Percentiles rank a stretch among this genome's conserved stretches.
Evolutionary conservation across 2,113 vertebrate genomes (phyloP).

Genomic region (Scortum barcoo): DNA sequence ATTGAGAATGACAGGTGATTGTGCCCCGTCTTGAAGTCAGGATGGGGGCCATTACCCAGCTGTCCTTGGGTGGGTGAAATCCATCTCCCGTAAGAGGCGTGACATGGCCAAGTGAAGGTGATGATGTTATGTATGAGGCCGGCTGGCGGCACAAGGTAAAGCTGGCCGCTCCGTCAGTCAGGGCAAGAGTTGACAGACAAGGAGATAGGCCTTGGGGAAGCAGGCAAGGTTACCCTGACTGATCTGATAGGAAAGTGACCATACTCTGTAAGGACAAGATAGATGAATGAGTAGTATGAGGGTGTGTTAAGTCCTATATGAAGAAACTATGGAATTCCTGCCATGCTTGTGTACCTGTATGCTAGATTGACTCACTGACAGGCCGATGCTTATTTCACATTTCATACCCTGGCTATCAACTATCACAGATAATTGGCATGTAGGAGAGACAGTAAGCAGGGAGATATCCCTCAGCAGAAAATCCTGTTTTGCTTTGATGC

Average conservation of each 20-base stretch:
- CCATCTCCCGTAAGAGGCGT: slow-evolving; percentile 73
- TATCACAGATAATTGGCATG: slow-evolving; percentile 55
- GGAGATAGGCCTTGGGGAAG: slow-evolving; percentile 65
- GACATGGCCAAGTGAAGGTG: slow-evolving; percentile 81
- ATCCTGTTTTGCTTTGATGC: slow-evolving; percentile 73
- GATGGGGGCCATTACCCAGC: slow-evolving; percentile 75
- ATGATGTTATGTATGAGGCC: slow-evolving; percentile 82
- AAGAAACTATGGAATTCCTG: slow-evolving; percentile 22
- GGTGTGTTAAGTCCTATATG: neutral
- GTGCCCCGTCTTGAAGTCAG: slow-evolving; percentile 52
- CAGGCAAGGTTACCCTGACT: slow-evolving; percentile 69
- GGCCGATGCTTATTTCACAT: slow-evolving; percentile 41
- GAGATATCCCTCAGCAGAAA: slow-evolving; percentile 61
- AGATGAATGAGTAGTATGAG: slow-evolving; percentile 17
- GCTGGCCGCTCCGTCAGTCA: slow-evolving; percentile 69
- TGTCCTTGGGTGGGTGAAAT: slow-evolving; percentile 81
- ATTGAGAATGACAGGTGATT: slow-evolving; percentile 66
- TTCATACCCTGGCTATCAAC: slow-evolving; percentile 42
- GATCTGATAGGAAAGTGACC: slow-evolving; percentile 58
- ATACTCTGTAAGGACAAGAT: slow-evolving; percentile 12
- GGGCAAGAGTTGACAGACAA: slow-evolving; percentile 50
- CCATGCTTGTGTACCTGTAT: neutral
- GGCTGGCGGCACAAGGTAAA: slow-evolving; percentile 80
- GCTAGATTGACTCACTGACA: slow-evolving; percentile 11
- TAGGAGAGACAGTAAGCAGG: slow-evolving; percentile 35